Base-by-base conservation (phyloP, 1,140 invertebrate species). In the Magallana gigas region DNA sequence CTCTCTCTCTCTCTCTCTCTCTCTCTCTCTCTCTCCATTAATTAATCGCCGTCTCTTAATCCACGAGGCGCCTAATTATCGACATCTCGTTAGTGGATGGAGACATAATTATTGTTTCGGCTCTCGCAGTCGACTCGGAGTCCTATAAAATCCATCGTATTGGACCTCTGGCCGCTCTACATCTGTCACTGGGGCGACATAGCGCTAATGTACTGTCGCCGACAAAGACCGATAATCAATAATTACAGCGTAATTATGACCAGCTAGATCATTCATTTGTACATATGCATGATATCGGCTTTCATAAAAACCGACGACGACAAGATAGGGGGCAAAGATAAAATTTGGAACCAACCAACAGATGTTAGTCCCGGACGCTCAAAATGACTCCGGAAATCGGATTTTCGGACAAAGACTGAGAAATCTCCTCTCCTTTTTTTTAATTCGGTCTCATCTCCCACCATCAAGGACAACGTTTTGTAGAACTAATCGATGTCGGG, bases 301-400 rank as follows among this genome's bases (percentile, higher is more conserved):
- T 76, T 76, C 68, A 76, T 36, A 76, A 23, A 68, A 76, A 76
- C 12, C 68, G 18, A 23, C 36, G 36, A 48, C 36, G 68, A 76
- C 18, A 76, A 76, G 68, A 76, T 76, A 76, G 36, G 68, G 36
- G 68, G 68, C 68, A 76, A 76, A 76, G 68, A 76, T 76, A 76
- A 76, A 76, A 76, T 8, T 76, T 23, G 23, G 68, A 76, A 29
- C 68, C 68, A 36, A 48, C 23, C 68, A 76, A 76, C 68, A 76
- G 68, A 76, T 76, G 68, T 76, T 76, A 1, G 12, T 62, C 14
- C 14, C 14, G 60, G 60, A 62, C 36, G 68, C 11, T 48, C 36
- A 29, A 16, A 16, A 7, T 76, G 6, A 36, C 68, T 76, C 68
- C 68, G 68, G 68, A 76, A 76, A 76, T 29, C 68, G 68, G 18